A percentile compares a stretch with the other conserved stretches of the same genome.
Conservation (phyloP, 2,888 invertebrate species). For the Tenthredo amoena region DNA sequence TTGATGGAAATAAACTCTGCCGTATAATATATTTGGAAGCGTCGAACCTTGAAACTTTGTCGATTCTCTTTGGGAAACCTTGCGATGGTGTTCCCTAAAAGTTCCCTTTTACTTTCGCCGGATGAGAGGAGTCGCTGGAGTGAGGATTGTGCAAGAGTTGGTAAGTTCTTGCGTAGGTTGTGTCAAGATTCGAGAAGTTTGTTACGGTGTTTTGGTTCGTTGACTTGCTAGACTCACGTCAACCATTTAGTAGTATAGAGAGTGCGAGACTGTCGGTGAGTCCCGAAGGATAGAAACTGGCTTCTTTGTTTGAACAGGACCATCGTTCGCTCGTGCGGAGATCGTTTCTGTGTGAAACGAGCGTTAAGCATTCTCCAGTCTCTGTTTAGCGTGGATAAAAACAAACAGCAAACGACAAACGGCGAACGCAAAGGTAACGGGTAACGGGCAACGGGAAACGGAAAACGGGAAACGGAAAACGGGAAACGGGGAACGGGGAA, state of each 20-base stretch:
- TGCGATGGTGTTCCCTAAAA: not conserved
- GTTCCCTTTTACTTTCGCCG: slow-evolving; percentile 7
- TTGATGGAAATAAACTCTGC: slow-evolving; percentile 27
- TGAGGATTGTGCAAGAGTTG: not conserved
- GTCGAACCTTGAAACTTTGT: slow-evolving; percentile 10
- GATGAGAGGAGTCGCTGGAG: not conserved
- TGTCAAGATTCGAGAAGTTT: slow-evolving; percentile 30
- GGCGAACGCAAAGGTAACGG: not conserved
- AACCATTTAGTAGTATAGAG: not conserved
- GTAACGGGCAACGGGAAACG: not conserved
- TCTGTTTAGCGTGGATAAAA: not conserved
- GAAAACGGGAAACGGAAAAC: not conserved
- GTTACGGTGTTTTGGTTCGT: slow-evolving; percentile 31
- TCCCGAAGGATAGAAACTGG: not conserved
- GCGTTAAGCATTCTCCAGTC: slow-evolving; percentile 30
- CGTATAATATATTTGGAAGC: not conserved
- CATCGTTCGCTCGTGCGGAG: slow-evolving; percentile 31
- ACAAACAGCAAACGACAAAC: slow-evolving; percentile 20
- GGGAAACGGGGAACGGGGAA: not conserved
- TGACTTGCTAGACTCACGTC: slow-evolving; percentile 9
- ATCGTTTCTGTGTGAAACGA: slow-evolving; percentile 47
- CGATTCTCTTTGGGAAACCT: not conserved
- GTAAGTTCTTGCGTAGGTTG: slow-evolving; percentile 20
- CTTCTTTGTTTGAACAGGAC: slow-evolving; percentile 32
- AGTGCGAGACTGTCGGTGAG: not conserved